Conservation (phyloP, 2,888 invertebrate genomes). For the Cloeon dipterum region DNA sequence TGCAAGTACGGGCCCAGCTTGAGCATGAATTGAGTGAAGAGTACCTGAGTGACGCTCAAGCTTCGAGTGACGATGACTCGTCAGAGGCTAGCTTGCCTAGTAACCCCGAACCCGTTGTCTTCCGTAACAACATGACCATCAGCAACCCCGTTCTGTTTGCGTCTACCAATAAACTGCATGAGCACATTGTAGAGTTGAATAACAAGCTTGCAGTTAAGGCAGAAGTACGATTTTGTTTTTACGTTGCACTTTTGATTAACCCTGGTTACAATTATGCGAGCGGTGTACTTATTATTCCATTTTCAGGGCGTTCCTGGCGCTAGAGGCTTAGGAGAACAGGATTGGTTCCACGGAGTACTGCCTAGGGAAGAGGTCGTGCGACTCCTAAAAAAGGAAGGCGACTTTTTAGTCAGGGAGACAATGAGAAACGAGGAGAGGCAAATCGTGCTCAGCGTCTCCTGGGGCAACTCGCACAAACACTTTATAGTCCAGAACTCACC, state of each 20-base stretch:
- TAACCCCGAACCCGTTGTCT: background rate
- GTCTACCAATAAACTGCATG: background rate
- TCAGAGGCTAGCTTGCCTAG: background rate
- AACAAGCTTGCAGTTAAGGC: background rate
- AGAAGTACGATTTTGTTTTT: background rate
- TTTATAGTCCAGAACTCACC: conserved; percentile 89
- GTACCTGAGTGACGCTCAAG: too few relatives aligned
- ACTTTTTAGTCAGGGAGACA: conserved; percentile 84
- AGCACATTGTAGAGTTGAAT: background rate
- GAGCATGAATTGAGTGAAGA: too few relatives aligned
- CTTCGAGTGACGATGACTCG: too few relatives aligned
- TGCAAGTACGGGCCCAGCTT: too few relatives aligned
- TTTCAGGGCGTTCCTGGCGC: conserved; percentile 1
- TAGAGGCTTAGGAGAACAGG: conserved; percentile 46
- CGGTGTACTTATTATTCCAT: too few relatives aligned
- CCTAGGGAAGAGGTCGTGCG: conserved; percentile 90
- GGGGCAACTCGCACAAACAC: conserved; percentile 83
- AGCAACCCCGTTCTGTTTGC: background rate
- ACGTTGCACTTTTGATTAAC: background rate
- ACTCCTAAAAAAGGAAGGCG: conserved; percentile 73
- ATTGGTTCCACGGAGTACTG: conserved; percentile 93
- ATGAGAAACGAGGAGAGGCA: conserved; percentile 78
- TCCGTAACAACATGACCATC: background rate
- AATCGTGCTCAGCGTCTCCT: conserved; percentile 82
- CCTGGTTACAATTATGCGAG: background rate